Conservation (phyloP, 2,797 vertebrate genomes). For the Alca torda region DNA sequence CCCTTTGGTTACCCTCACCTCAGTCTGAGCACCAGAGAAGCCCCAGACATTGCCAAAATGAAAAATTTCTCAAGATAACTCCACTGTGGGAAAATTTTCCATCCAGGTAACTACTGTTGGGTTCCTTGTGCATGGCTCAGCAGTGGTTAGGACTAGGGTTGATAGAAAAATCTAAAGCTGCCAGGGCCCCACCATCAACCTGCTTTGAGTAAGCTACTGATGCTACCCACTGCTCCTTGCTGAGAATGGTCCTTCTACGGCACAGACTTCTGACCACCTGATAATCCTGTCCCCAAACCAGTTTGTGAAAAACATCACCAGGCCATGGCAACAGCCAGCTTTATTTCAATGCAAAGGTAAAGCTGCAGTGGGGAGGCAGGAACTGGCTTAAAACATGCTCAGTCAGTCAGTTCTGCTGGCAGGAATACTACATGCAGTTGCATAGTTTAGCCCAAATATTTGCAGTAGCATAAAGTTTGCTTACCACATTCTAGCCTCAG, state of each 20-base stretch:
- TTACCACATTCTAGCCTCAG: neutral
- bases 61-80: neutral
- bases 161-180: neutral
- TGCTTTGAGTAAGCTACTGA: neutral
- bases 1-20: neutral
- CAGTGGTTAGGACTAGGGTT: neutral
- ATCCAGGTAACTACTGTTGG: neutral
- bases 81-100: neutral
- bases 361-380: neutral
- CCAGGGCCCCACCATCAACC: neutral
- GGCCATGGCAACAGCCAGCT: neutral
- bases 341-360: neutral
- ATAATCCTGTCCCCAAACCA: fast-evolving
- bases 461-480: neutral
- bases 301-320: neutral
- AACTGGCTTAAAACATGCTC: neutral
- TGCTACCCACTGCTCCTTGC: fast-evolving
- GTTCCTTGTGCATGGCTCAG: neutral
- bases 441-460: neutral
- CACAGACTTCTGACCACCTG: neutral
- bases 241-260: fast-evolving
- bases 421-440: neutral
- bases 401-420: neutral
- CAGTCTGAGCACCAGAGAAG: neutral
- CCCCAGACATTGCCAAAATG: neutral